Base-by-base conservation (phyloP, 37 sponge, comb jelly and placozoan species). In the Ephydatia muelleri region DNA sequence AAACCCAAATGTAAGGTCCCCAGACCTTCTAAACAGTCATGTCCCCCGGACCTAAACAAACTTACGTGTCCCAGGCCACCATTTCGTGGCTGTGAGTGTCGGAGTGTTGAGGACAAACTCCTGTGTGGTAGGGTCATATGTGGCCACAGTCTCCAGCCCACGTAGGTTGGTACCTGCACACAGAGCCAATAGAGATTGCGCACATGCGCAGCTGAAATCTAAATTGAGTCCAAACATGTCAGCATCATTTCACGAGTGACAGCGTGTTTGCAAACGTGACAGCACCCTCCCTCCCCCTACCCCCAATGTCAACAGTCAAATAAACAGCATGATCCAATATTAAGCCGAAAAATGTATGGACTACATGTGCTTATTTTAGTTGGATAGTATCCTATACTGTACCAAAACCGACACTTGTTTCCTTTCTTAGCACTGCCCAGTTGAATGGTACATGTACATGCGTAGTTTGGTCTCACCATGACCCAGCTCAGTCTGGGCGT, bases 401-500 rank as follows among this genome's bases (percentile, higher is more conserved):
- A n/a, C n/a, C n/a, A n/a, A n/a, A n/a, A n/a, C 64, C 13, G 8
- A 38, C 4, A n/a, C 79, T 3, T 48, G 33, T 22, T 30, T n/a
- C 27, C 32, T 38, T 11, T 6, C 76, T 38, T 9, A n/a, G 5
- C 76, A 34, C 34, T n/a, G 32, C 34, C n/a, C n/a, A n/a, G n/a
- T n/a, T n/a, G n/a, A n/a, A n/a, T n/a, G n/a, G n/a, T n/a, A n/a
- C n/a, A n/a, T n/a, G 35, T 2, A 65, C 66, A 65, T 28, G 13
- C 12, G 30, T 13, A 21, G 9, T 35, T 12, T 22, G 0, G 65
- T 82, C 31, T 71, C 16, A 95, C 97, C 97, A 87, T 96, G 97
- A 27, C 97, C 95, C 73, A 96, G 66, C 90, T 96, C 97, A 25
- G 97, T 94, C 86, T 96, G 97, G 0, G 95, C 97, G 83, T 96